Conservation (phyloP, 2,888 invertebrate genomes). For the Plebejus melissa region DNA sequence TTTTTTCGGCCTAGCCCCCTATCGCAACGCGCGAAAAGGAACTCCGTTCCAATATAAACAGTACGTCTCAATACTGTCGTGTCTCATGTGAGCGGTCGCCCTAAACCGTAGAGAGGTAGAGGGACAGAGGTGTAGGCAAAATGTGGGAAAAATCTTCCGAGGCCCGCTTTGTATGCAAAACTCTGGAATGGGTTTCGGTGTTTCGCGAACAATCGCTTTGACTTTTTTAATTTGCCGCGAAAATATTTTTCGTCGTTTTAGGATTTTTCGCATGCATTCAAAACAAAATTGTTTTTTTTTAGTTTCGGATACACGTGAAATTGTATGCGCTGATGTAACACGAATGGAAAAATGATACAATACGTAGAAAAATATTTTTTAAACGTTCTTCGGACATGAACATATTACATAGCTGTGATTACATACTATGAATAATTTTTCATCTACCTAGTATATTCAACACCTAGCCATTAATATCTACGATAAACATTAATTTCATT, state of each 20-base stretch:
- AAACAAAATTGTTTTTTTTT: slow-evolving; percentile 2
- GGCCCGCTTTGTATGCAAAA: slow-evolving; percentile 41
- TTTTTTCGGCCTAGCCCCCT: no score
- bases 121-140: not conserved
- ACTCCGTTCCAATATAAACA: no score
- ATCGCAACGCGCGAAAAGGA: no score
- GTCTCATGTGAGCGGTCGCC: not conserved
- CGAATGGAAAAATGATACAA: not conserved
- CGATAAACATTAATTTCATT: no score
- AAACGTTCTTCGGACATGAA: no score
- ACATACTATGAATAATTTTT: no score
- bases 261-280: not conserved
- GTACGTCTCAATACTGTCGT: not conserved
- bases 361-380: no score
- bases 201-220: slow-evolving; percentile 26
- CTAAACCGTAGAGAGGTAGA: not conserved
- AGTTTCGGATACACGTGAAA: not conserved
- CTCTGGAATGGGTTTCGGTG: slow-evolving; percentile 36
- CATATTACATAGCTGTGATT: no score
- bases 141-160: slow-evolving; percentile 25
- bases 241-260: slow-evolving; percentile 20
- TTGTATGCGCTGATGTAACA: not conserved
- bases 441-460: no score
- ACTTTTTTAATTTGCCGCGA: slow-evolving; percentile 27
- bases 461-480: no score